phyloP scores from a whole-genome alignment of 2,797 vertebrate species.

The Bryconaethiops microstoma region DNA sequence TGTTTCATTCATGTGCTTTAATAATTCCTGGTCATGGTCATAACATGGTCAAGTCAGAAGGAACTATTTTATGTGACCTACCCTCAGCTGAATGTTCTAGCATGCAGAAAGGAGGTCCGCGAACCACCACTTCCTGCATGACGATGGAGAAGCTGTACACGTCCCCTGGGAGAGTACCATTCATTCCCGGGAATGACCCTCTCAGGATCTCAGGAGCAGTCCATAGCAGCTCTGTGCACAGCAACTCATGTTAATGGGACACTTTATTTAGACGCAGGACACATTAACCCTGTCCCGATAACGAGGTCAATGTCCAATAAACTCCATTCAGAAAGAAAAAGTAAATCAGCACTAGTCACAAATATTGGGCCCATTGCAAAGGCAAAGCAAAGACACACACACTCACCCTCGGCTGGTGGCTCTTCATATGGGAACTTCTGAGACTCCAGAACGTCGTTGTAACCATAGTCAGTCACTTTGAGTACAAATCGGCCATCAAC shows the following conservation, averaged over 20 bases:
- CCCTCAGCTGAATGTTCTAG: slow-evolving; percentile 73
- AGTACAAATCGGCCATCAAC: slow-evolving; percentile 81
- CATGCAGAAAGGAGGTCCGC: slow-evolving; percentile 80
- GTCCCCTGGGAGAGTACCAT: slow-evolving; percentile 67
- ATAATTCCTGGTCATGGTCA: background rate
- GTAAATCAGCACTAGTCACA: background rate
- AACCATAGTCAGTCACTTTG: slow-evolving; percentile 79
- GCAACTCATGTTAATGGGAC: background rate
- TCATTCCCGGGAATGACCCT: slow-evolving; percentile 58
- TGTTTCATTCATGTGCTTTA: no score
- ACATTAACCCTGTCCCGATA: no score
- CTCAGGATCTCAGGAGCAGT: slow-evolving; percentile 81
- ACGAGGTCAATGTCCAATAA: no score
- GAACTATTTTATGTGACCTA: slow-evolving; percentile 35
- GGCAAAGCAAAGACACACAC: background rate
- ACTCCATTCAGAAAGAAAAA: no score
- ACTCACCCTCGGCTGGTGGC: slow-evolving; percentile 70
- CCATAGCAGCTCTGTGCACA: slow-evolving; percentile 76
- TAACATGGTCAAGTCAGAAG: background rate
- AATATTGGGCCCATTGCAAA: background rate
- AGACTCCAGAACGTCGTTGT: slow-evolving; percentile 74
- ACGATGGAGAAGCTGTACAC: slow-evolving; percentile 83
- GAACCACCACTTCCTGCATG: slow-evolving; percentile 80
- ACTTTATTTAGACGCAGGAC: background rate
- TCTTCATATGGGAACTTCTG: slow-evolving; percentile 70